phyloP scores from a whole-genome alignment of 1,140 invertebrate species.

The Heliconius melpomene region DNA sequence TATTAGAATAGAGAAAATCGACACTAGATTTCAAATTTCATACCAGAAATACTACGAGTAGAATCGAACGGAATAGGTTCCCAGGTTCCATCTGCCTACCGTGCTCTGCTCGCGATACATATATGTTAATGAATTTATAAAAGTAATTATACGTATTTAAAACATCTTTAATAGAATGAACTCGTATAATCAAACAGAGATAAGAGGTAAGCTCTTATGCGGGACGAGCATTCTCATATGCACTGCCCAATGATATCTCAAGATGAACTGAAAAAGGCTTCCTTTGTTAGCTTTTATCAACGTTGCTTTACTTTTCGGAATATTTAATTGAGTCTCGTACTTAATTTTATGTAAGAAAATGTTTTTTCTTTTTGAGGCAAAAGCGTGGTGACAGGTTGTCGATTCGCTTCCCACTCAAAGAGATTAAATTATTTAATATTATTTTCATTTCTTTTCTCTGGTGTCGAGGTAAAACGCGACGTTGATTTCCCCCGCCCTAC shows the following conservation, averaged over 20 bases:
- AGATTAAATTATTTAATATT: too few relatives aligned
- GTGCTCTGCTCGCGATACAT: neutral
- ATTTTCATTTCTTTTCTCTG: too few relatives aligned
- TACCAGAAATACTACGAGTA: too few relatives aligned
- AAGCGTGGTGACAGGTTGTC: too few relatives aligned
- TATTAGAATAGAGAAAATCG: too few relatives aligned
- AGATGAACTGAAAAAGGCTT: constrained; percentile 7
- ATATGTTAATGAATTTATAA: too few relatives aligned
- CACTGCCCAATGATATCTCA: neutral
- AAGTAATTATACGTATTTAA: neutral
- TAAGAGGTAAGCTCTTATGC: constrained; percentile 6
- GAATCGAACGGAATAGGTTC: neutral
- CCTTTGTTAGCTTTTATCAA: constrained; percentile 11
- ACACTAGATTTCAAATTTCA: too few relatives aligned
- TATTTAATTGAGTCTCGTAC: neutral
- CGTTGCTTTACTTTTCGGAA: neutral
- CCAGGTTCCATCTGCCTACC: neutral
- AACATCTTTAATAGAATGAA: neutral
- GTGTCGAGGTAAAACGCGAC: too few relatives aligned
- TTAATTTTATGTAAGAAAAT: too few relatives aligned
- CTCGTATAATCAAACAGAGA: neutral
- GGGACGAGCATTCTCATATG: neutral
- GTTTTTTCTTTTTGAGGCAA: too few relatives aligned
- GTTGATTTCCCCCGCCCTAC: too few relatives aligned
- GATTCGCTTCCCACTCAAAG: too few relatives aligned